Evolutionary conservation across 1,140 invertebrate genomes (phyloP).

Genomic region (Scylla paramamosain): DNA sequence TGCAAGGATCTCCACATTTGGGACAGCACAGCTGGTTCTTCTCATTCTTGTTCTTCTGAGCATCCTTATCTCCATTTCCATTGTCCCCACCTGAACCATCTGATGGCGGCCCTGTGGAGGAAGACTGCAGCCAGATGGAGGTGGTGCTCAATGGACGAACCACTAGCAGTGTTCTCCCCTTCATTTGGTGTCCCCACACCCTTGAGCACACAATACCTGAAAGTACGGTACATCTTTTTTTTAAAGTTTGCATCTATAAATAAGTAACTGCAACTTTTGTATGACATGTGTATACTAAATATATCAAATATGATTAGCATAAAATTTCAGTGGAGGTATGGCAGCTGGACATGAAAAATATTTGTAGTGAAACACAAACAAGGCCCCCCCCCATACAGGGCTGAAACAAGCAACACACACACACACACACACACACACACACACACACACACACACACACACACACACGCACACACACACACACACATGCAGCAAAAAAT

Average conservation of each 20-base stretch:
- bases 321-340: too few species aligned
- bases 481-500: too few species aligned
- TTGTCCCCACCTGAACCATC: conserved; percentile 59
- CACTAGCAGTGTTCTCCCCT: conserved; percentile 4
- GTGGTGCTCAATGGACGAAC: conserved; percentile 40
- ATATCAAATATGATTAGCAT: too few species aligned
- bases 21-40: conserved; percentile 84
- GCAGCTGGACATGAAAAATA: too few species aligned
- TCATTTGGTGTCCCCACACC: not conserved
- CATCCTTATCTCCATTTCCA: conserved; percentile 61
- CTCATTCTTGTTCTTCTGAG: conserved; percentile 64
- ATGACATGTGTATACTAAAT: too few species aligned
- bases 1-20: conserved; percentile 97
- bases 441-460: not conserved
- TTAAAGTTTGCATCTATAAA: too few species aligned
- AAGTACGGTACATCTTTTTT: not conserved
- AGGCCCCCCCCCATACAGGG: too few species aligned
- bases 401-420: too few species aligned
- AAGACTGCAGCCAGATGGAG: conserved; percentile 26
- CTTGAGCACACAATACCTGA: conserved; percentile 56
- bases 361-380: too few species aligned
- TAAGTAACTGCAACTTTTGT: too few species aligned
- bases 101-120: conserved; percentile 63
- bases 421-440: not conserved
- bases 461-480: not conserved